Evolutionary conservation across 2,113 vertebrate species (phyloP).

Genomic region (Tauraco erythrolophus): DNA sequence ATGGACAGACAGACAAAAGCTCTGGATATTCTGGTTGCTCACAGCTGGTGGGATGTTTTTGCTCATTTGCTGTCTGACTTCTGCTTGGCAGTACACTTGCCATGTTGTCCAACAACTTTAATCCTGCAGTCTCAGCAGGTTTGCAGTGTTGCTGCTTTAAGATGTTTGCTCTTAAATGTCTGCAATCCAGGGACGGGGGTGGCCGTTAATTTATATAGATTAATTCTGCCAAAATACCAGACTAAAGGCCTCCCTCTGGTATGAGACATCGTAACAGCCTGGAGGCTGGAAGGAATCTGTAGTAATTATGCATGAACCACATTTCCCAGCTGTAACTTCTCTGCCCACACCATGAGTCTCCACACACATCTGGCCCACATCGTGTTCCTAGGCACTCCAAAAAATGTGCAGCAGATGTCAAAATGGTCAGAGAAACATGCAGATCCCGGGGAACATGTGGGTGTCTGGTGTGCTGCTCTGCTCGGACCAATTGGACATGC

Average conservation of each 20-base stretch:
- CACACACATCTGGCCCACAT: background rate
- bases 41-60: background rate
- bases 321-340: background rate
- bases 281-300: conserved; percentile 14
- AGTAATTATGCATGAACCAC: conserved; percentile 44
- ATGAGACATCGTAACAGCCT: background rate
- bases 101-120: background rate
- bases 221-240: background rate
- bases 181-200: background rate
- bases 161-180: conserved; percentile 1
- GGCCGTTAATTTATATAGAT: background rate
- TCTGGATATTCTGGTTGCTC: background rate
- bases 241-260: conserved; percentile 14
- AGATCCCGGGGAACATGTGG: background rate
- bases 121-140: background rate
- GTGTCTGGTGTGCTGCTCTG: background rate
- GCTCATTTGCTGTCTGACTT: background rate
- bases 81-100: background rate
- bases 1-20: background rate
- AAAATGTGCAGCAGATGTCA: background rate
- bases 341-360: background rate
- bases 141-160: background rate
- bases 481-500: rapidly evolving
- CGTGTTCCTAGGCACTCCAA: background rate
- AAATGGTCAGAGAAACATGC: background rate